phyloP scores from a whole-genome alignment of 2,888 invertebrate genomes.

The Lycocerus yunnanus region DNA sequence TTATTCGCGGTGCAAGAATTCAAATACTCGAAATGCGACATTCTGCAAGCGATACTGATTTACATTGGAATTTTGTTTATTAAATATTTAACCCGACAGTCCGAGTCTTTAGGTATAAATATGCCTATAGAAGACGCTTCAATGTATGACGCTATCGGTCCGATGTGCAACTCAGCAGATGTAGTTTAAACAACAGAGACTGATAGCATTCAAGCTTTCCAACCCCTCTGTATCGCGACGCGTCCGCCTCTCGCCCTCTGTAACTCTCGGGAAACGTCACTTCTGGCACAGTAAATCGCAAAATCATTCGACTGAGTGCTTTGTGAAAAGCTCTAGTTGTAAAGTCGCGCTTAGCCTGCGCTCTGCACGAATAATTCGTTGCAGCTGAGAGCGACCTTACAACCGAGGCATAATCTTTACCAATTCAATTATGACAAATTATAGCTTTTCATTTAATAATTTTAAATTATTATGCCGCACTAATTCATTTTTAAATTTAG shows the following conservation, averaged over 20 bases:
- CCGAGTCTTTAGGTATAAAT: constrained; percentile 27
- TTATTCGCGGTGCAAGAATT: constrained; percentile 47
- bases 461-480: not conserved
- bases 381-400: constrained; percentile 26
- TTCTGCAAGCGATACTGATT: constrained; percentile 51
- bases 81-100: constrained; percentile 51
- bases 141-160: constrained; percentile 37
- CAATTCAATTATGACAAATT: not conserved
- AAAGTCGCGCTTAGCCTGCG: constrained; percentile 45
- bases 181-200: constrained; percentile 50
- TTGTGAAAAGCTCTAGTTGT: constrained; percentile 50
- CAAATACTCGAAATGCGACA: constrained; percentile 53
- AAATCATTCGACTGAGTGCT: constrained; percentile 50
- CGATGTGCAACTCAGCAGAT: constrained; percentile 49
- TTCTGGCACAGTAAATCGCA: constrained; percentile 46
- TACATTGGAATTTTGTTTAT: constrained; percentile 55
- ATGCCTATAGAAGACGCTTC: constrained; percentile 29
- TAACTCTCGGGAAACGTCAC: constrained; percentile 51
- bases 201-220: constrained; percentile 47
- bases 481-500: not conserved
- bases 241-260: constrained; percentile 44
- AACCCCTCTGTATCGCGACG: constrained; percentile 39
- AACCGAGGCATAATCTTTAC: constrained; percentile 3
- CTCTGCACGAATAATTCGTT: constrained; percentile 42
- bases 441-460: not conserved